Conservation (phyloP, 2,888 invertebrate species). For the Morpho deidamia region DNA sequence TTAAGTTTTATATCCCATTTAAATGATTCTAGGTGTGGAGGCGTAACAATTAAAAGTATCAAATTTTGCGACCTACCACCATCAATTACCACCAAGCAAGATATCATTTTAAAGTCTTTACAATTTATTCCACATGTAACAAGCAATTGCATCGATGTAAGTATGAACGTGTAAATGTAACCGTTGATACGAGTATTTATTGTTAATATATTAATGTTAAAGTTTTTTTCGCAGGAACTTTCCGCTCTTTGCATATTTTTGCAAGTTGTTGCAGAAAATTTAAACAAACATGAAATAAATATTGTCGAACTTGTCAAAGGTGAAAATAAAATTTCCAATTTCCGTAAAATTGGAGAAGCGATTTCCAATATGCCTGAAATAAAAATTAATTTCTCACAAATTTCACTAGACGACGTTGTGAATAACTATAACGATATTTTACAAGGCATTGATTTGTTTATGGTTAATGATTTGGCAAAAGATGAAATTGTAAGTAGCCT, state of each 20-base stretch:
- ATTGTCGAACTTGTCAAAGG: slow-evolving; percentile 29
- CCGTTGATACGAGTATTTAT: background rate
- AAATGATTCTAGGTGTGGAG: slow-evolving; percentile 42
- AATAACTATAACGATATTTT: slow-evolving; percentile 12
- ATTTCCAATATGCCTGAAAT: slow-evolving; percentile 21
- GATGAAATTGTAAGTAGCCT: slow-evolving; percentile 32
- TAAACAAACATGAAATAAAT: slow-evolving; percentile 29
- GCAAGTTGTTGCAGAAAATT: slow-evolving; percentile 39
- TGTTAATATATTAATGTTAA: background rate
- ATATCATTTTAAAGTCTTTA: slow-evolving; percentile 28
- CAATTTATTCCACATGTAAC: slow-evolving; percentile 36
- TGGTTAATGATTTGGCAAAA: slow-evolving; percentile 29
- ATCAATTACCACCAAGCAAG: slow-evolving; percentile 14
- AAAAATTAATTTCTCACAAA: slow-evolving; percentile 19
- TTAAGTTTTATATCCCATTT: background rate
- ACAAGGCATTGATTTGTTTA: slow-evolving; percentile 26
- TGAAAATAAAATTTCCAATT: slow-evolving; percentile 9
- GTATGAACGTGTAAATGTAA: slow-evolving; percentile 13
- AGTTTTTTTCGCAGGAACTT: slow-evolving; percentile 26
- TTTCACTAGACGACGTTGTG: slow-evolving; percentile 16
- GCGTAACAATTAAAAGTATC: slow-evolving; percentile 38
- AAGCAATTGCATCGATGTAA: slow-evolving; percentile 30
- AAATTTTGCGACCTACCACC: slow-evolving; percentile 33
- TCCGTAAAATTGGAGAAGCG: slow-evolving; percentile 20
- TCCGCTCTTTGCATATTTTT: slow-evolving; percentile 28